Percentiles rank a stretch among this genome's conserved stretches.
Evolutionary conservation across 2,888 invertebrate genomes (phyloP).

Genomic region (Perithous albicinctus): DNA sequence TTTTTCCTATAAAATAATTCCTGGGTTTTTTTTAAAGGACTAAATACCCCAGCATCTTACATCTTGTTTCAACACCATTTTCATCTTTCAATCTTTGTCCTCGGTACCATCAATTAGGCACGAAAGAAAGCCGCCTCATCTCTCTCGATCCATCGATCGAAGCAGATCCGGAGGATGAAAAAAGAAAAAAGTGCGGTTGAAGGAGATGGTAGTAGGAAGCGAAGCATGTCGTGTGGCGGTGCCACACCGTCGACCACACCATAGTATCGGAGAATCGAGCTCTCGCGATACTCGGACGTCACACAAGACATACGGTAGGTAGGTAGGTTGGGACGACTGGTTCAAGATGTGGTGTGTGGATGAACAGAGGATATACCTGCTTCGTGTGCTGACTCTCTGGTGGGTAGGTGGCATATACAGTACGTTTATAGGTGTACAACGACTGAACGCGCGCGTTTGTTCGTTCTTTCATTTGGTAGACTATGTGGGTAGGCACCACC

Average conservation of each 20-base stretch:
- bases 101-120: slow-evolving; percentile 53
- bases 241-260: slow-evolving; percentile 50
- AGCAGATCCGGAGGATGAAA: slow-evolving; percentile 57
- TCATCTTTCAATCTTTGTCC: neutral
- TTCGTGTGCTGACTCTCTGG: slow-evolving; percentile 27
- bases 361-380: slow-evolving; percentile 28
- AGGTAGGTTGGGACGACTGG: slow-evolving; percentile 68
- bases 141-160: slow-evolving; percentile 54
- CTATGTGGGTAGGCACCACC: slow-evolving; percentile 47
- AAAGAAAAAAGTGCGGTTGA: slow-evolving; percentile 25
- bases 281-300: slow-evolving; percentile 35
- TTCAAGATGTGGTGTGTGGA: neutral
- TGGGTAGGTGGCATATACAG: slow-evolving; percentile 15
- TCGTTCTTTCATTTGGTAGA: slow-evolving; percentile 45
- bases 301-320: slow-evolving; percentile 68
- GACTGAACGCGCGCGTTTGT: slow-evolving; percentile 32
- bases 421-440: slow-evolving; percentile 24
- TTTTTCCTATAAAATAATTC: too few relatives aligned
- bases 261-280: slow-evolving; percentile 27
- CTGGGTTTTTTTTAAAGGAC: too few relatives aligned
- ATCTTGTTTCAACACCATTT: too few relatives aligned
- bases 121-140: slow-evolving; percentile 53
- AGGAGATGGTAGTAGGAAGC: slow-evolving; percentile 64
- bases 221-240: slow-evolving; percentile 73
- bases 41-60: too few relatives aligned